A percentile compares a stretch with the other conserved stretches of the same genome.
phyloP scores from a whole-genome alignment of 1,140 invertebrate species.

The Drosophila quadrilineata region DNA sequence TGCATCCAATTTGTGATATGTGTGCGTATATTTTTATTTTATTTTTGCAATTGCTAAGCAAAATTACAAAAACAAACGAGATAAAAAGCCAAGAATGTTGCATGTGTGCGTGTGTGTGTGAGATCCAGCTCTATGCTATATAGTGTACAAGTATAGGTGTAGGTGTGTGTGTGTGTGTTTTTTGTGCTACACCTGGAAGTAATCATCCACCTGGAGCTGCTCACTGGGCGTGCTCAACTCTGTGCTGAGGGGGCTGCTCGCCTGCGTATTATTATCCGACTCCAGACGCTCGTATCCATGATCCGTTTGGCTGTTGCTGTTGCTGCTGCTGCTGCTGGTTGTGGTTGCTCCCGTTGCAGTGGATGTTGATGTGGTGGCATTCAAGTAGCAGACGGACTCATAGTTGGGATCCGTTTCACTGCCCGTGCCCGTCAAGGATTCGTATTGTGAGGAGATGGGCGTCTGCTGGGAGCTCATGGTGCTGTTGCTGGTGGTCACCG shows the following conservation, averaged over 20 bases:
- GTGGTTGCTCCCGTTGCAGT: slow-evolving; percentile 34
- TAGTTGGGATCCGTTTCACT: slow-evolving; percentile 89
- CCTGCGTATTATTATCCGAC: slow-evolving; percentile 61
- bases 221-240: slow-evolving; percentile 53
- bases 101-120: slow-evolving; percentile 11
- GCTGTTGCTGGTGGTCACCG: slow-evolving; percentile 58
- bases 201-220: slow-evolving; percentile 67
- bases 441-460: slow-evolving; percentile 83
- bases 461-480: slow-evolving; percentile 53
- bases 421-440: slow-evolving; percentile 87
- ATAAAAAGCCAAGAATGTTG: no score
- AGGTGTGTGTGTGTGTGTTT: not conserved
- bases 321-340: slow-evolving; percentile 23
- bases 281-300: slow-evolving; percentile 68
- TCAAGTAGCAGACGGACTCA: slow-evolving; percentile 84
- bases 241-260: slow-evolving; percentile 63
- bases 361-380: slow-evolving; percentile 38
- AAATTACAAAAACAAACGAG: slow-evolving; percentile 42
- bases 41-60: slow-evolving; percentile 61
- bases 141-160: not conserved
- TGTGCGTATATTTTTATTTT: slow-evolving; percentile 33
- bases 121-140: slow-evolving; percentile 63
- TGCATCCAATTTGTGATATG: slow-evolving; percentile 23
- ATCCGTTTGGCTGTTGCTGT: slow-evolving; percentile 25
- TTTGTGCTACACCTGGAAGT: slow-evolving; percentile 66